phyloP scores from a whole-genome alignment of 2,113 vertebrate genomes.

The Caracal caracal region DNA sequence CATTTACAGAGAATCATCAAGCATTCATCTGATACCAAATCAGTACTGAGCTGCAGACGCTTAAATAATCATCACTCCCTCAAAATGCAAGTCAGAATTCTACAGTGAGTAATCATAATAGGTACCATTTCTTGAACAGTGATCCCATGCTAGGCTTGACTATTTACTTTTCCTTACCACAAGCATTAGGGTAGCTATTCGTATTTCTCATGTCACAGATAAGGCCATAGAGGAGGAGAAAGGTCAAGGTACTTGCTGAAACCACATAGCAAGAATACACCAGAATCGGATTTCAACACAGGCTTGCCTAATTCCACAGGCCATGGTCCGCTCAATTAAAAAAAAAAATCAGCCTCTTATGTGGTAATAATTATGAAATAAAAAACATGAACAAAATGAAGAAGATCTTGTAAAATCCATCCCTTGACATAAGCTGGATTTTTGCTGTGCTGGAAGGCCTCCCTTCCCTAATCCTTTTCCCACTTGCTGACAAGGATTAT shows the following conservation, averaged over 20 bases:
- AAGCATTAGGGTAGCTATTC: not conserved
- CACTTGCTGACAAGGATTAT: not conserved
- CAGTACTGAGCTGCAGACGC: not conserved
- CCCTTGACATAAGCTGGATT: not conserved
- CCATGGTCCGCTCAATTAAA: not conserved
- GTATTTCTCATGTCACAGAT: not conserved
- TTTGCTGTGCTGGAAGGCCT: not conserved
- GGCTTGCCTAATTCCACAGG: not conserved
- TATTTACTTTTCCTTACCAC: not conserved
- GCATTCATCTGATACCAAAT: not conserved
- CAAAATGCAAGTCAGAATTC: constrained; percentile 27
- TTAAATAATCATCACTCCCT: not conserved
- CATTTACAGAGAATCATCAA: not conserved
- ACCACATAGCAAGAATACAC: not conserved
- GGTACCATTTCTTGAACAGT: not conserved
- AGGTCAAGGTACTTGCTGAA: not conserved
- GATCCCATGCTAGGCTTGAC: not conserved
- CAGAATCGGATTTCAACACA: not conserved
- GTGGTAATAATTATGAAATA: not conserved
- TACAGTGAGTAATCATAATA: not conserved
- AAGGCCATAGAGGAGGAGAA: not conserved
- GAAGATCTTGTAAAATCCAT: not conserved
- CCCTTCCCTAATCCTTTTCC: not conserved
- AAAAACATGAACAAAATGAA: not conserved
- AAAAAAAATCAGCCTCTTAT: not conserved